A percentile compares a stretch with the other conserved stretches of the same genome.
Evolutionary conservation across 64 coral and sea anemone species (phyloP).

Genomic region (Montipora cactus): DNA sequence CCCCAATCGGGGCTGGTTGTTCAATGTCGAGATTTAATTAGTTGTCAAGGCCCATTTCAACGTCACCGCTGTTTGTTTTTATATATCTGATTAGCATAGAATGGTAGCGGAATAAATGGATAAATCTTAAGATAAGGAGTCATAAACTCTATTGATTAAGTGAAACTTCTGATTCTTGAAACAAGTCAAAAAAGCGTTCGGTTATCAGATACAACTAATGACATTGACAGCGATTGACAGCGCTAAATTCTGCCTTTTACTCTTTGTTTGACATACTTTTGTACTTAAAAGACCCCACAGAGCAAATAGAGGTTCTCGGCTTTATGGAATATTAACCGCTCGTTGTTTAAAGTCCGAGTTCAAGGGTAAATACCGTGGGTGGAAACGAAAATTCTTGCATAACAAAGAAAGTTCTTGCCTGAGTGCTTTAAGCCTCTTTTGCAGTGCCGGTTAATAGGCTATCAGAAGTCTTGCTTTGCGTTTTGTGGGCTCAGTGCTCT

Average conservation of each 20-base stretch:
- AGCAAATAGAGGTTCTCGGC: constrained; percentile 14
- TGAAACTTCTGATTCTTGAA: too few relatives aligned
- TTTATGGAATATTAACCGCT: neutral
- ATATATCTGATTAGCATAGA: too few relatives aligned
- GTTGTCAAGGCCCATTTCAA: too few relatives aligned
- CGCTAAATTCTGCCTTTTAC: neutral
- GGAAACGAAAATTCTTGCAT: constrained; percentile 34
- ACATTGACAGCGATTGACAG: too few relatives aligned
- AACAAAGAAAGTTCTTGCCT: neutral
- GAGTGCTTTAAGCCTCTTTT: neutral
- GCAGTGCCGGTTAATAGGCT: neutral
- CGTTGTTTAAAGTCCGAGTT: constrained; percentile 4
- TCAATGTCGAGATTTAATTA: too few relatives aligned
- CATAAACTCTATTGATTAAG: too few relatives aligned
- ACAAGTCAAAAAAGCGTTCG: neutral
- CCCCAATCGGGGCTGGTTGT: too few relatives aligned
- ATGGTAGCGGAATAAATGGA: too few relatives aligned
- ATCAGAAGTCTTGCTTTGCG: neutral
- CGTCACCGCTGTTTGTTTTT: too few relatives aligned
- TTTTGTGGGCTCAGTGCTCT: neutral
- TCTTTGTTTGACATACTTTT: neutral
- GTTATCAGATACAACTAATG: neutral
- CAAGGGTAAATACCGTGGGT: constrained; percentile 13
- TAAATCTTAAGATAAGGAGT: too few relatives aligned
- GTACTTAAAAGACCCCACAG: neutral